A percentile compares a stretch with the other conserved stretches of the same genome.
phyloP scores from a whole-genome alignment of 1,140 invertebrate species.

The Bilobella aurantiaca region DNA sequence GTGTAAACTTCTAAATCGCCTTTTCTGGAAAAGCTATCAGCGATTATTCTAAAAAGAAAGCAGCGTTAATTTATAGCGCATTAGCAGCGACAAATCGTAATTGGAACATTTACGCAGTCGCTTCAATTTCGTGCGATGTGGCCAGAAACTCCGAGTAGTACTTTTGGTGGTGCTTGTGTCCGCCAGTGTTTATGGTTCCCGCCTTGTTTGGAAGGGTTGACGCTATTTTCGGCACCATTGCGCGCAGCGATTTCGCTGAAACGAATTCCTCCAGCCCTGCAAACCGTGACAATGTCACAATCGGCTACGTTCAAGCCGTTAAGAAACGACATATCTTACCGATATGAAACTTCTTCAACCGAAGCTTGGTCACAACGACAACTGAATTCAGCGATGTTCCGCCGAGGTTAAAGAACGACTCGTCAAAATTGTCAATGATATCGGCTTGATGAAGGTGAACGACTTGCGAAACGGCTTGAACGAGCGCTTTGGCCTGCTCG shows the following conservation, averaged over 20 bases:
- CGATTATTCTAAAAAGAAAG: neutral
- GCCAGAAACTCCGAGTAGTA: neutral
- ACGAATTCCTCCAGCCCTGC: slow-evolving; percentile 60
- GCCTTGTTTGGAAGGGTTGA: neutral
- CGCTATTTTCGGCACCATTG: slow-evolving; percentile 47
- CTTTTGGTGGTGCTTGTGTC: neutral
- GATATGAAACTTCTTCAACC: slow-evolving; percentile 6
- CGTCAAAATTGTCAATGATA: slow-evolving; percentile 38
- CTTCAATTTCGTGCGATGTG: neutral
- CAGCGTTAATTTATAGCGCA: neutral
- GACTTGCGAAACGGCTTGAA: slow-evolving; percentile 25
- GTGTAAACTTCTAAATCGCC: neutral
- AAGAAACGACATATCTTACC: neutral
- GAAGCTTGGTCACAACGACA: slow-evolving; percentile 58
- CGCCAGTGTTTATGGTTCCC: neutral
- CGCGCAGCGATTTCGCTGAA: slow-evolving; percentile 53
- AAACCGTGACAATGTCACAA: neutral
- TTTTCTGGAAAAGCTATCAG: neutral
- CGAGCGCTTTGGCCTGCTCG: slow-evolving; percentile 51
- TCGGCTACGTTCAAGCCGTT: neutral
- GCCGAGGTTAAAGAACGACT: slow-evolving; percentile 72
- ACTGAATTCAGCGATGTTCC: slow-evolving; percentile 79
- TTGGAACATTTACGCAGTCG: neutral
- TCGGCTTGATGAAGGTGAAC: slow-evolving; percentile 24
- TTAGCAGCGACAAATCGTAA: neutral